Base-by-base conservation (phyloP, 2,113 vertebrate species). In the Melanostigma gelatinosum region DNA sequence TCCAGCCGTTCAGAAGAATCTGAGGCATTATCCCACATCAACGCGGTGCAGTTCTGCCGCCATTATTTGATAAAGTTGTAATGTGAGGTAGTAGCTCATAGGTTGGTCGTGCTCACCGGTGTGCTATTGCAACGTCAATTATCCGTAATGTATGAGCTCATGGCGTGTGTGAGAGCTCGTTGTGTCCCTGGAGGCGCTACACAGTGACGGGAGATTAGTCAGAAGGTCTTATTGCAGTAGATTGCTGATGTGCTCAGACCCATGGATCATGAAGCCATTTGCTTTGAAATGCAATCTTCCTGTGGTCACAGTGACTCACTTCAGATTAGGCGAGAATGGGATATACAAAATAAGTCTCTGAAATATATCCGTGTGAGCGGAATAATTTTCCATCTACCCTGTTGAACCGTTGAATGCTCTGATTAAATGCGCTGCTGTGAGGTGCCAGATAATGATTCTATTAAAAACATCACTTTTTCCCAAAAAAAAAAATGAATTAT, bases 201-300 rank as follows among this genome's bases (percentile, higher is more conserved):
- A 60, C 52, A 60, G 54, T 67, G 77, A 66, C 61, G 38, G 66
- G 74, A 38, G 66, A 77, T 85, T 63, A 80, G 63, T 42, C 77
- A 72, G 87, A 65, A 48, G 73, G 79, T 80, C 64, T 65, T 12
- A 55, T 62, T 58, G 62, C 63, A 74, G 77, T 4, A 62, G 77
- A 85, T 79, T 50, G 72, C 32, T 72, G 64, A 79, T 66, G 48
- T 32, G 76, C 63, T 83, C 22, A 58, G 62, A 85, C 48, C 32
- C 27, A 22, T 3, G 42, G 57, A 73, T 76, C 73, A 70, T 75
- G 54, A 77, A 67, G 42, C 75, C 9, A 58, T 79, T 76, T 34
- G 70, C 77, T 84, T 75, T 87, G 86, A 87, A 85, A 88, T 78
- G 3, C 29, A 80, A 83, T 83, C 69, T 73, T 48, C 44, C 13